Evolutionary conservation across 2,113 vertebrate species (phyloP), one percentile per base, ranked within the genome.

Genomic region (Triplophysa dalaica): DNA sequence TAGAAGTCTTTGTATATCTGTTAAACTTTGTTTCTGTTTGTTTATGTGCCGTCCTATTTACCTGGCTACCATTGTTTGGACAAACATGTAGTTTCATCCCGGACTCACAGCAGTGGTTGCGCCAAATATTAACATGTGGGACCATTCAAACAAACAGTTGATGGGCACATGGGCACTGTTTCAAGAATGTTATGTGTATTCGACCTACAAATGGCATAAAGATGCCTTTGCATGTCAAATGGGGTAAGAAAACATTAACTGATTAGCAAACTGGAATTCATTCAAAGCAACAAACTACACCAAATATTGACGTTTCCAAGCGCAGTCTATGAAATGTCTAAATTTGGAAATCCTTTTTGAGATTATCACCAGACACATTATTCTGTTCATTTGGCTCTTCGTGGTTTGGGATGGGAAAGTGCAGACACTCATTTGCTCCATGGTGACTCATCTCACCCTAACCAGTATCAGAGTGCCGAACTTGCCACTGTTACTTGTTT

Each of bases 391-490:
- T 77, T 75, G 70, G 69, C 63, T 69, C 70, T 66, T 24, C 43
- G 29, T 70, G 41, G 74, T 77, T 68, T 70, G 73, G 29, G 61
- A 33, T 81, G 79, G 69, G 72, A 81, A 77, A 75, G 41, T 21
- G 0, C 13, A 70, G 56, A n/a, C 50, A 43, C 17, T 75, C 58
- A 52, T 78, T 56, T 58, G 56, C 68, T 84, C 79, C 26, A 61
- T 21, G 8, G 48, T 80, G 83, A 81, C 61, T 84, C 83, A 84
- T 81, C 58, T 38, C 61, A n/a, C 13, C 45, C 33, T 56, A 61
- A n/a, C 33, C 50, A 52, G 19, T 63, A 64, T 54, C 4, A 14
- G 64, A 50, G 58, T 1, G 56, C 45, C 19, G 41, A 73, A 70
- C 63, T 8, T 60, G 79, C 75, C 73, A 73, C 82, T 56, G 68